phyloP scores from a whole-genome alignment of 2,113 vertebrate genomes.

The Actenoides lindsayi region DNA sequence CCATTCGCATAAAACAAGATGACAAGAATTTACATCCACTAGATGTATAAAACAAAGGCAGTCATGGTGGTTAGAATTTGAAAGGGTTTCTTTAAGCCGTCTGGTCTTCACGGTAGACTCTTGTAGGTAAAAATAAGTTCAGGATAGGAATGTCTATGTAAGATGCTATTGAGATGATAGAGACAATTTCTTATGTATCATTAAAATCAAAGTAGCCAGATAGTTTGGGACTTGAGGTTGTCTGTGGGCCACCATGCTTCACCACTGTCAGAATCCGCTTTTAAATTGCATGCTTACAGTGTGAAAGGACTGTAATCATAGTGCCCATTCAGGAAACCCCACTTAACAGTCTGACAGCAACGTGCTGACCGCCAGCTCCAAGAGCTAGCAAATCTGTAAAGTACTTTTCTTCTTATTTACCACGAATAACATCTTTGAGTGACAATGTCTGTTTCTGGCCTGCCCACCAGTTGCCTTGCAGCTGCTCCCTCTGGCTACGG shows the following conservation, averaged over 20 bases:
- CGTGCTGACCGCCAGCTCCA: not conserved
- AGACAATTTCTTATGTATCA: not conserved
- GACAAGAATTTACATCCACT: conserved; percentile 71
- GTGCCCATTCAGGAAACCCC: not conserved
- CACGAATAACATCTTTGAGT: not conserved
- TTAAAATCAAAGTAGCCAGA: conserved; percentile 2
- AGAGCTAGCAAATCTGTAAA: not conserved
- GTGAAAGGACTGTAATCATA: not conserved
- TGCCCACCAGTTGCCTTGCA: not conserved
- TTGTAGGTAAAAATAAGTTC: not conserved
- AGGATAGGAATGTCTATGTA: not conserved
- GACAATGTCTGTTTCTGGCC: not conserved
- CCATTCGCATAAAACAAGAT: conserved; percentile 54
- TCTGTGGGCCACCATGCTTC: not conserved
- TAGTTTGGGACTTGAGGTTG: not conserved
- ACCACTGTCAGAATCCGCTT: not conserved
- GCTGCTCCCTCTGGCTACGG: not conserved
- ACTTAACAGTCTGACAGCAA: not conserved
- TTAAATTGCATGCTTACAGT: not conserved
- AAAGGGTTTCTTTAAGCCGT: conserved; percentile 30
- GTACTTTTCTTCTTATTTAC: not conserved
- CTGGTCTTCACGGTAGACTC: not conserved
- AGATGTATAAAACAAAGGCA: conserved; percentile 69
- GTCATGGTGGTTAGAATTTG: not conserved
- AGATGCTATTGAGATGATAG: not conserved